Evolutionary conservation across 2,888 invertebrate genomes (phyloP), one percentile per base, ranked within the genome.

Genomic region (Cheilosia vulpina): DNA sequence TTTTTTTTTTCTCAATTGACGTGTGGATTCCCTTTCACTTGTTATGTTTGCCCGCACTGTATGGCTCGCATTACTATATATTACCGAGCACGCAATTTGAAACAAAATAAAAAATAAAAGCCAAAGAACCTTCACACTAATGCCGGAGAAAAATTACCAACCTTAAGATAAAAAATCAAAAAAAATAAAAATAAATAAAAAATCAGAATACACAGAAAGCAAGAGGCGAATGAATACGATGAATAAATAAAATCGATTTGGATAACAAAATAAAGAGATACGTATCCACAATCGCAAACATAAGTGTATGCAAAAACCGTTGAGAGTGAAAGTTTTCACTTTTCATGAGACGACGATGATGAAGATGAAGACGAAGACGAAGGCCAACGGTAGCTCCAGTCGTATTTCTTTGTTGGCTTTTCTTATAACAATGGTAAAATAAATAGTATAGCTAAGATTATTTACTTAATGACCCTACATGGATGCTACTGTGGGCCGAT

Each of bases 381-480:
- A 38, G 24, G 71, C 24, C 24, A 27, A 15, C 50, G 31, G 69
- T 77, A 83, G 76, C 87, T 87, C 80, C 87, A 89, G 88, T 85
- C 88, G 87, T 87, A 87, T 27, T 57, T 11, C 55, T 69, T 60
- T 71, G 66, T 57, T 87, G 81, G 88, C 89, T 87, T 89, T 89
- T 88, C 90, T 90, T 88, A 89, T 88, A 88, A 90, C 89, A 80
- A 89, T 63, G 69, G 73, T 75, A 65, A 68, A 84, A 84, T 84
- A 84, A 84, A 84, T 84, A 79, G 55, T 79, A 63, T 57, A 73
- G 78, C 65, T 80, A 75, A 63, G 71, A 81, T 68, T 77, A 57
- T 79, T 65, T 80, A 45, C 76, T 81, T 77, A 77, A 72, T 72
- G 47, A 58, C 53, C 58, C 76, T 81, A 85, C 81, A 81, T 81